Conservation (phyloP, 37 sponge, comb jelly and placozoan species). For the Ephydatia muelleri region DNA sequence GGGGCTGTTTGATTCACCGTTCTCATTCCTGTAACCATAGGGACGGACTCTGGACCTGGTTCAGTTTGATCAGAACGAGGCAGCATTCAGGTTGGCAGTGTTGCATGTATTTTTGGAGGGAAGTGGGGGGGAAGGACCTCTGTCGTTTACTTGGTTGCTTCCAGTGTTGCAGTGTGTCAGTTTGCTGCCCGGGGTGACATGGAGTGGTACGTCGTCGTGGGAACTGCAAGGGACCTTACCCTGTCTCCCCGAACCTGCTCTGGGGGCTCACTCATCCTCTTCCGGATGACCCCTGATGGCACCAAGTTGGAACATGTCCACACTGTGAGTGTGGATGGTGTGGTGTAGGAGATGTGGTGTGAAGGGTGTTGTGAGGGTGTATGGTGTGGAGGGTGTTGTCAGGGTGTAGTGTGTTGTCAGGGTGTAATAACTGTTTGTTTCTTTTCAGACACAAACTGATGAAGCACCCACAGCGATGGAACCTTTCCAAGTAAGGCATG, state of each 20-base stretch:
- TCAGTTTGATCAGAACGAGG: slow-evolving; percentile 94
- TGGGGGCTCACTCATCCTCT: slow-evolving; percentile 81
- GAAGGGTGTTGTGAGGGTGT: not conserved
- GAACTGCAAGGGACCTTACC: slow-evolving; percentile 76
- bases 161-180: slow-evolving; percentile 82
- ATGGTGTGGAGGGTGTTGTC: not conserved
- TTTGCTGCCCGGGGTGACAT: slow-evolving; percentile 75
- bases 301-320: slow-evolving; percentile 87
- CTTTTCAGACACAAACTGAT: slow-evolving; percentile 84
- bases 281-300: slow-evolving; percentile 78
- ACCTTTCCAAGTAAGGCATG: slow-evolving; percentile 68
- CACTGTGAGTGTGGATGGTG: slow-evolving; percentile 53
- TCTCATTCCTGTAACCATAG: slow-evolving; percentile 21
- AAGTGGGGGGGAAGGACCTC: too few relatives aligned
- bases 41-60: slow-evolving; percentile 86
- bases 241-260: slow-evolving; percentile 74
- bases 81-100: slow-evolving; percentile 90
- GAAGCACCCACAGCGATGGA: slow-evolving; percentile 89
- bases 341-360: not conserved
- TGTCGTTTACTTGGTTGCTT: too few relatives aligned
- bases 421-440: not conserved
- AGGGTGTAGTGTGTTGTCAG: not conserved
- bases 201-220: slow-evolving; percentile 92
- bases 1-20: not conserved
- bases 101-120: too few relatives aligned